Conservation (phyloP, 2,113 vertebrate species). For the Carlito syrichta region DNA sequence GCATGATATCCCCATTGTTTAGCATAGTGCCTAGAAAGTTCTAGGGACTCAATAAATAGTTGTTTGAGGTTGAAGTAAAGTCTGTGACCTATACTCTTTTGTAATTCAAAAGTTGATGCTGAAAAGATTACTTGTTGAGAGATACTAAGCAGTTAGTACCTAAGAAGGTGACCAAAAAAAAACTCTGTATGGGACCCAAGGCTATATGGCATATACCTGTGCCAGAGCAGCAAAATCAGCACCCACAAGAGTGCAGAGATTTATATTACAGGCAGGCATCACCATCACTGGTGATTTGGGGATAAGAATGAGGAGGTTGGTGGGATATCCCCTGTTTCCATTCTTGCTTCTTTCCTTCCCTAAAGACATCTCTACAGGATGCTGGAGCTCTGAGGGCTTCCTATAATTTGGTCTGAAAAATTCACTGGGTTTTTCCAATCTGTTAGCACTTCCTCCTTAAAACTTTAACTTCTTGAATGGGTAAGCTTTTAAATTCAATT, state of each 20-base stretch:
- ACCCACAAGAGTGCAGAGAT: background rate
- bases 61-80: background rate
- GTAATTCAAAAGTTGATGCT: background rate
- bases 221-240: background rate
- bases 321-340: background rate
- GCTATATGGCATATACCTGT: background rate
- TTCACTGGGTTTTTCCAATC: constrained; percentile 61
- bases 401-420: constrained; percentile 61
- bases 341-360: background rate
- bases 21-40: background rate
- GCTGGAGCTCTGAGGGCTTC: constrained; percentile 43
- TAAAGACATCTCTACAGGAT: constrained; percentile 43
- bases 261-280: background rate
- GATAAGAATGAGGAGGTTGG: background rate
- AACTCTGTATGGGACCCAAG: background rate
- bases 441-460: constrained; percentile 60
- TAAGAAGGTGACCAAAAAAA: background rate
- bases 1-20: background rate
- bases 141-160: background rate
- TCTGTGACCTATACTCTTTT: background rate
- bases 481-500: constrained; percentile 66
- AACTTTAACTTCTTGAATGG: constrained; percentile 58
- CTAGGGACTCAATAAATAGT: background rate
- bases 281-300: background rate
- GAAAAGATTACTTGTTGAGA: background rate